Evolutionary conservation across 2,888 invertebrate species (phyloP).

Genomic region (Morpho deidamia): DNA sequence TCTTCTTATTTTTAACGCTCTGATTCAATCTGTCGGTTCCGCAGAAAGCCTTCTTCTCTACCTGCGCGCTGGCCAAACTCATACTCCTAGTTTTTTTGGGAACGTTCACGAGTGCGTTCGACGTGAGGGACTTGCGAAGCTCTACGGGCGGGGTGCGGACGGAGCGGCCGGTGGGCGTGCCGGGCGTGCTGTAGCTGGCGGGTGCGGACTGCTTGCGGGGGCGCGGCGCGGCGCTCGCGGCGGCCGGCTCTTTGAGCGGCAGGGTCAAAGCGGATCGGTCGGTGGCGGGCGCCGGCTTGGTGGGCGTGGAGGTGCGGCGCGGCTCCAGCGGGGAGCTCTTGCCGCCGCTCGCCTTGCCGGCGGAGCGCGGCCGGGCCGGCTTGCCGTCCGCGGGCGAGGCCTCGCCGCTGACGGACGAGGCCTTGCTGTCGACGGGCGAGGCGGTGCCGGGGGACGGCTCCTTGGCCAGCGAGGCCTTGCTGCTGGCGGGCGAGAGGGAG

Average conservation of each 20-base stretch:
- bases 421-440: slow-evolving; percentile 52
- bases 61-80: slow-evolving; percentile 50
- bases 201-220: slow-evolving; percentile 64
- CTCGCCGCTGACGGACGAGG: slow-evolving; percentile 49
- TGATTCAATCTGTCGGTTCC: slow-evolving; percentile 53
- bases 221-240: slow-evolving; percentile 30
- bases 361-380: slow-evolving; percentile 32
- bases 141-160: slow-evolving; percentile 51
- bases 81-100: slow-evolving; percentile 69
- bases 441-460: slow-evolving; percentile 37
- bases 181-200: slow-evolving; percentile 41
- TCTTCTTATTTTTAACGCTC: slow-evolving; percentile 37
- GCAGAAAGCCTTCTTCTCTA: slow-evolving; percentile 46
- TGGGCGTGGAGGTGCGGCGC: slow-evolving; percentile 51
- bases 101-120: slow-evolving; percentile 41
- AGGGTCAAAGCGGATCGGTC: slow-evolving; percentile 47
- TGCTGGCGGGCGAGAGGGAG: slow-evolving; percentile 26
- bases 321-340: slow-evolving; percentile 36
- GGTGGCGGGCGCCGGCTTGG: slow-evolving; percentile 29
- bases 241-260: slow-evolving; percentile 36
- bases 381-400: slow-evolving; percentile 38
- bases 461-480: slow-evolving; percentile 38
- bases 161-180: slow-evolving; percentile 50
- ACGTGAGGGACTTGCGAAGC: slow-evolving; percentile 48
- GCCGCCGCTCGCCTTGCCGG: slow-evolving; percentile 41